A percentile compares a stretch with the other conserved stretches of the same genome.
Conservation (phyloP, 1,140 invertebrate genomes). For the Hypsibius dujardini region DNA sequence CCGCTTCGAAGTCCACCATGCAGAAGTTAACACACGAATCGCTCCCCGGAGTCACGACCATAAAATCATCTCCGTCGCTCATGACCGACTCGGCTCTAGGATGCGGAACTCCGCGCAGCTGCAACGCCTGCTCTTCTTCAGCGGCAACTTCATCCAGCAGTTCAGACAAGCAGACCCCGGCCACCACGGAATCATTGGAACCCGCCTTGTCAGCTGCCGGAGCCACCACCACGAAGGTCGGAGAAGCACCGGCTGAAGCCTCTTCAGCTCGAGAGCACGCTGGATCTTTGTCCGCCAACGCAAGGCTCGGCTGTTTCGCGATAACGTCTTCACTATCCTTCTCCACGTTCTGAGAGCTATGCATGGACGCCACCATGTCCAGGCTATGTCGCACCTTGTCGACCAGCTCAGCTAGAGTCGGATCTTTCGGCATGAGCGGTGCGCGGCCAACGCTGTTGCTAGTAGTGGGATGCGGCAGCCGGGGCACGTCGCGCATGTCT, state of each 20-base stretch:
- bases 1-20: background rate
- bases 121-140: background rate
- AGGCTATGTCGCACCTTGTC: conserved; percentile 6
- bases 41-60: background rate
- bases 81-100: too few species aligned
- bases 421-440: conserved; percentile 4
- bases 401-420: conserved; percentile 7
- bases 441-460: too few species aligned
- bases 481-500: too few species aligned
- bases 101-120: background rate
- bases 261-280: background rate
- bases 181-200: too few species aligned
- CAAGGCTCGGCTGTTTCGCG: background rate
- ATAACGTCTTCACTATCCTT: background rate
- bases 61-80: conserved; percentile 1
- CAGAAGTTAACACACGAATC: background rate
- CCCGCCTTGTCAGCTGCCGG: too few species aligned
- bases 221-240: background rate
- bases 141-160: background rate
- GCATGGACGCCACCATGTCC: background rate
- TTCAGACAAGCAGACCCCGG: too few species aligned
- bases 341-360: background rate
- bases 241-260: background rate
- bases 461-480: too few species aligned
- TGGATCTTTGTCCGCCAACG: background rate